Base-by-base conservation (phyloP, 2,888 invertebrate genomes). In the Eupeodes luniger region DNA sequence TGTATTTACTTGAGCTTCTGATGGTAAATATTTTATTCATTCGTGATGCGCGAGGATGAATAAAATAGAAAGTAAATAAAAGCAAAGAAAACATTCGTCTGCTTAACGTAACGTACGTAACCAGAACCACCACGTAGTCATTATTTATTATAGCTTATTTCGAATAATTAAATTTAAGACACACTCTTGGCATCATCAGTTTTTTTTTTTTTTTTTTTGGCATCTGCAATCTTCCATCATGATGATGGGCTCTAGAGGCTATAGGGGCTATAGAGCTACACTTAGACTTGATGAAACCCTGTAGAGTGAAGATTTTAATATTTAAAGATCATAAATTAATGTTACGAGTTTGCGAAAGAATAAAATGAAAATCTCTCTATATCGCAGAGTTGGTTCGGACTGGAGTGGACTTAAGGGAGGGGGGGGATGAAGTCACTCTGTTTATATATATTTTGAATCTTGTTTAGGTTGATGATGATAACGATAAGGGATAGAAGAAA, bases 151-250 rank as follows among this genome's bases (percentile, higher is more conserved):
- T 55, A 27, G 70, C 70, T 72, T 72, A 72, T 72, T 72, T 72
- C 70, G 70, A 57, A 72, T 72, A 72, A 72, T 72, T 72, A 72
- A 72, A 72, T 72, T 72, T 72, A 57, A 57, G 70, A 47, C 69
- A 53, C 62, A 62, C 34, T 19, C 66, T 36, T 53, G 51, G 69
- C 36, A 40, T 40, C 40, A 40, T 40, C 40, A 55, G 19, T 67
- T 10, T 19, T 49, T 64, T 47, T 27, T 27, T 16, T 67, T 10
- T 19, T 49, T 64, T 47, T 27, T 27, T 69, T 36, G 5, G 12
- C 16, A 59, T 59, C 49, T 16, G 51, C n/a, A 64, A 19, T 47
- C 11, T 47, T 19, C 10, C 49, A 9, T 27, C 27, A 27, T 27
- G 27, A 27, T 27, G 27, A 27, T 27, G 40, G 40, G 40, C 40